Conservation (phyloP, 2,888 invertebrate genomes). For the Apodemia zela region DNA sequence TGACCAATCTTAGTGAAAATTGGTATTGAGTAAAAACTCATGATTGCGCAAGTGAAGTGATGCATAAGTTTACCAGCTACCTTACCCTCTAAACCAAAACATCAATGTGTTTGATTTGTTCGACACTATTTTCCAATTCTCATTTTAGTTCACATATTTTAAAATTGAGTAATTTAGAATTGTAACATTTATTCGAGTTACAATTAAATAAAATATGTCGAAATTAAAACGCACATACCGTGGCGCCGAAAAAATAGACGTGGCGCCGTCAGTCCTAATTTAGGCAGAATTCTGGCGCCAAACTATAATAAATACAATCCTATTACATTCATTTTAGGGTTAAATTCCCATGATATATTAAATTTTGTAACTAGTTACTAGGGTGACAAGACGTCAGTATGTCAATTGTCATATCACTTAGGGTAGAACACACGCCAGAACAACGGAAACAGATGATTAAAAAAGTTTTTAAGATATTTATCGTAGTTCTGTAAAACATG, state of each 20-base stretch:
- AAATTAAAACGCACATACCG: constrained; percentile 7
- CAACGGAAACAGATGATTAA: not conserved
- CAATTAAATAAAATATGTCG: constrained; percentile 3
- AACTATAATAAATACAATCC: not conserved
- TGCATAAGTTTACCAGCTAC: too few relatives aligned
- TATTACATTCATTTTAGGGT: not conserved
- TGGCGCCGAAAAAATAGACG: constrained; percentile 26
- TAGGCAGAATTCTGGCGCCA: not conserved
- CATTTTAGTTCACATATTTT: not conserved
- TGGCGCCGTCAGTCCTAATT: constrained; percentile 21
- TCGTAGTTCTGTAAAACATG: too few relatives aligned
- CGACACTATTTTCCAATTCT: too few relatives aligned
- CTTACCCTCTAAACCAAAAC: too few relatives aligned
- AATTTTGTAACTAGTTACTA: not conserved
- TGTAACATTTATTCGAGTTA: not conserved
- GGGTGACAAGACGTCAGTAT: constrained; percentile 3
- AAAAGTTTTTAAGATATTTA: too few relatives aligned
- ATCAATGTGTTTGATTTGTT: too few relatives aligned
- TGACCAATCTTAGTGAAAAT: too few relatives aligned
- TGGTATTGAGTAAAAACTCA: too few relatives aligned
- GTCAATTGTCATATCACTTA: not conserved
- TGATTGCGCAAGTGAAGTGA: too few relatives aligned
- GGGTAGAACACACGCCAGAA: not conserved
- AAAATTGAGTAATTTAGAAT: not conserved
- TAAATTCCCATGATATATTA: not conserved